Conservation (phyloP, 2,113 vertebrate species). For the Danio rerio region DNA sequence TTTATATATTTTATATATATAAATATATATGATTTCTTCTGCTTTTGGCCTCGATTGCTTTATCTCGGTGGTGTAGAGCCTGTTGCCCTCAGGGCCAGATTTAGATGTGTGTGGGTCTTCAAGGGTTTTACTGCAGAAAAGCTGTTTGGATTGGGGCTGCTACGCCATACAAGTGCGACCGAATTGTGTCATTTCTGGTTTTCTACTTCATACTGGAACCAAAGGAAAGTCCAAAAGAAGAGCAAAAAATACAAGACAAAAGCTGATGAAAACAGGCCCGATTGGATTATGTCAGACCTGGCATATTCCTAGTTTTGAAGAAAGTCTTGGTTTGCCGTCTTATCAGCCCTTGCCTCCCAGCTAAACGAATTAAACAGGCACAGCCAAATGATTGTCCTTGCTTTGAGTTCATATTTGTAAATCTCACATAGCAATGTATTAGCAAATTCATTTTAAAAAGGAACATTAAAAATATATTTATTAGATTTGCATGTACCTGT, state of each 20-base stretch:
- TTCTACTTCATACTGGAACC: constrained; percentile 78
- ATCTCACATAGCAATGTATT: not conserved
- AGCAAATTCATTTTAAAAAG: not conserved
- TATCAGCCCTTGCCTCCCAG: constrained; percentile 79
- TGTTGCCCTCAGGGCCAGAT: constrained; percentile 82
- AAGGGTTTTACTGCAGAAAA: constrained; percentile 81
- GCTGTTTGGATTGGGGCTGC: constrained; percentile 78
- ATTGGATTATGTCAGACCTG: constrained; percentile 85
- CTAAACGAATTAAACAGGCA: constrained; percentile 69
- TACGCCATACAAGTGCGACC: constrained; percentile 79
- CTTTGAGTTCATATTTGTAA: constrained; percentile 18
- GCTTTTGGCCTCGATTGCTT: constrained; percentile 78
- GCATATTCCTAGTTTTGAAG: constrained; percentile 75
- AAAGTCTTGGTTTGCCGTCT: constrained; percentile 76
- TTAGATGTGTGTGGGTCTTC: constrained; percentile 85
- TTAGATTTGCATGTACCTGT: not conserved
- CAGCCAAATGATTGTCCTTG: constrained; percentile 63
- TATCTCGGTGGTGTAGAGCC: constrained; percentile 78
- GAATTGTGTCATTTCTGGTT: constrained; percentile 85
- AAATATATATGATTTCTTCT: constrained; percentile 64
- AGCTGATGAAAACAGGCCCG: constrained; percentile 80
- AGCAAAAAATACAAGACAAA: constrained; percentile 80
- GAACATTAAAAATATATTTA: not conserved
- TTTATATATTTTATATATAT: constrained; percentile 71
- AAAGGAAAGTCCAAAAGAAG: constrained; percentile 82